Evolutionary conservation across 2,888 invertebrate species (phyloP), one percentile per base, ranked within the genome.

Genomic region (Deilephila porcellus): DNA sequence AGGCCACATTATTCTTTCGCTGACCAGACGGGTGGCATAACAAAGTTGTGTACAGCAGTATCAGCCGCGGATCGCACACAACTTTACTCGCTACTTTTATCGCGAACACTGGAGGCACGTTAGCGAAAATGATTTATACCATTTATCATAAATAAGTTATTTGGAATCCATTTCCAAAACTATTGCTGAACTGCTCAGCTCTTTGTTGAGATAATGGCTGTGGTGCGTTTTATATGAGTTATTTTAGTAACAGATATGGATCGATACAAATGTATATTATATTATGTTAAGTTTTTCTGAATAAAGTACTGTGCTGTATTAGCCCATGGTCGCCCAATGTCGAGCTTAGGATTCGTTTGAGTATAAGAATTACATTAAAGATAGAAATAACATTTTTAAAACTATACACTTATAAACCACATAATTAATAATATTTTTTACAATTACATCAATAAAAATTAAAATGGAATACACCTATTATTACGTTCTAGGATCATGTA

Each of bases 131-230:
- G 93, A 94, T 94, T 93, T 94, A 94, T 94, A 90, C 86, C 88
- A 89, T 91, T 93, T 93, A 93, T 93, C 92, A 93, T 94, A 94
- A 94, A 94, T 93, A 94, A 92, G 86, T 93, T 93, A 93, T 90
- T 88, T 85, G 83, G 86, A 88, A 84, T 90, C 88, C 87, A 90
- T 90, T 90, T 87, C 81, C 85, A 86, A 85, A 91, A 92, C 91
- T 91, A 90, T 91, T 88, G 84, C 84, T 83, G 70, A 74, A 79
- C 82, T 80, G 82, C 79, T 80, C 81, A 80, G 34, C 62, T 63
- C 62, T 70, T 71, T 73, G 60, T 73, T 7, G 34, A 32, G 52
- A 60, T 34, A 45, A 53, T 62, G 74, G 70, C 53, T 60, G 60
- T 73, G 53, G 60, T 60, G 32, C 56, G 56, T 60, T 60, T 56